Evolutionary conservation across 1,140 invertebrate genomes (phyloP), one percentile per base, ranked within the genome.

Genomic region (Stegodyphus dumicola): DNA sequence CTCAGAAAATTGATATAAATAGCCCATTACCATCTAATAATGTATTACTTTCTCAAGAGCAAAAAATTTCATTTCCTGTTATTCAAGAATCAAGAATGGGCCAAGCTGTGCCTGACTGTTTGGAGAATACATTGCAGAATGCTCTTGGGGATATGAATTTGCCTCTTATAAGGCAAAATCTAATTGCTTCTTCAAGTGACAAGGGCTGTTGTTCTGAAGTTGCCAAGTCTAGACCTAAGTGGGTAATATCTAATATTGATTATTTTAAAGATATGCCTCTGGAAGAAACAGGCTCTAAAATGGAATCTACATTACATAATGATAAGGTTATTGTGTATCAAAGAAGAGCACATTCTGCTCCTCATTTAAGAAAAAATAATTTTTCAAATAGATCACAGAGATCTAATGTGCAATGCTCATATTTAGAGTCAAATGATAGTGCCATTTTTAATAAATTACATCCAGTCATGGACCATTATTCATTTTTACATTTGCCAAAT

Each of bases 261-360:
- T 60, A 78, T 56, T 81, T 87, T 15, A 17, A 69, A 51, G 71
- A 85, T 52, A 65, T 87, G 15, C 86, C 86, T 53, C 71, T 87
- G 54, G 80, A 87, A 81, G 60, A 60, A 73, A 87, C 86, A n/a
- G 86, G 56, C 17, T 85, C 86, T 48, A 15, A 85, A 9, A 85
- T 78, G 76, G 80, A 85, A 17, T 67, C 70, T 0, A 84, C 86
- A 15, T 53, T 53, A 51, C n/a, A 51, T 7, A 33, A 71, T 77
- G 80, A 87, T 11, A 70, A 53, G 7, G 67, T 85, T 6, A 80
- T 67, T 54, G 48, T 77, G 10, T 60, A 71, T 77, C 74, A 75
- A 18, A 64, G 51, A 6, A 67, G 85, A 51, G 77, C 85, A 5
- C 85, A 81, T 65, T 83, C 79, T 51, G 85, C 77, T 33, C 85